A percentile compares a stretch with the other conserved stretches of the same genome.
phyloP scores from a whole-genome alignment of 64 coral and sea anemone species.

The Montipora foliosa region DNA sequence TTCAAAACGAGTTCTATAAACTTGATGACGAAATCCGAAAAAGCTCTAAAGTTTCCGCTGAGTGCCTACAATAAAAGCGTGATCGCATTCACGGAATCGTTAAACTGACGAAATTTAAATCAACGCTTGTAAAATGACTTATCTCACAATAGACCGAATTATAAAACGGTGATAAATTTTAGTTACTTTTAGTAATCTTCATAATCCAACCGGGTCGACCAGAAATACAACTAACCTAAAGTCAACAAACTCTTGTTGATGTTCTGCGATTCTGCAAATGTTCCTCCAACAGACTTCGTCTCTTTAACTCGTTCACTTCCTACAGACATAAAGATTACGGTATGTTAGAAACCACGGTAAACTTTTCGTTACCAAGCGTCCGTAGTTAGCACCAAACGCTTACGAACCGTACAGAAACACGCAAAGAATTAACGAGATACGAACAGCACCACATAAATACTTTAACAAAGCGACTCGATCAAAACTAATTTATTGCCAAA shows the following conservation, averaged over 20 bases:
- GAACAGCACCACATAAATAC: neutral
- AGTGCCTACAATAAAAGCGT: neutral
- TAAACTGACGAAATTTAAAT: neutral
- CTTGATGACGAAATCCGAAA: neutral
- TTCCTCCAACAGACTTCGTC: conserved; percentile 86
- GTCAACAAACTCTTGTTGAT: conserved; percentile 98
- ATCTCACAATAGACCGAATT: neutral
- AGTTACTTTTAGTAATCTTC: neutral
- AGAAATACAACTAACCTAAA: conserved; percentile 63
- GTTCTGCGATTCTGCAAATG: conserved; percentile 97
- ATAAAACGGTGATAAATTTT: neutral
- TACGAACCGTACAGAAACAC: neutral
- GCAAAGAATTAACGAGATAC: too few relatives aligned
- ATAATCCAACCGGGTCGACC: neutral
- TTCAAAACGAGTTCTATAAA: too few relatives aligned
- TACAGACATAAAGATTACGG: neutral
- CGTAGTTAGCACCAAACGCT: too few relatives aligned
- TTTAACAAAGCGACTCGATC: neutral
- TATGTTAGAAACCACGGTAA: too few relatives aligned
- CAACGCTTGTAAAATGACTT: neutral
- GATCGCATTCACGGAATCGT: neutral
- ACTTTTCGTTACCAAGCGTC: too few relatives aligned
- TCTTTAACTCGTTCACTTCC: conserved; percentile 98
- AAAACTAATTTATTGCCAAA: neutral
- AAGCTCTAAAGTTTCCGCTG: neutral